Conservation (phyloP, 2,113 vertebrate species). For the Catharus bicknelli region DNA sequence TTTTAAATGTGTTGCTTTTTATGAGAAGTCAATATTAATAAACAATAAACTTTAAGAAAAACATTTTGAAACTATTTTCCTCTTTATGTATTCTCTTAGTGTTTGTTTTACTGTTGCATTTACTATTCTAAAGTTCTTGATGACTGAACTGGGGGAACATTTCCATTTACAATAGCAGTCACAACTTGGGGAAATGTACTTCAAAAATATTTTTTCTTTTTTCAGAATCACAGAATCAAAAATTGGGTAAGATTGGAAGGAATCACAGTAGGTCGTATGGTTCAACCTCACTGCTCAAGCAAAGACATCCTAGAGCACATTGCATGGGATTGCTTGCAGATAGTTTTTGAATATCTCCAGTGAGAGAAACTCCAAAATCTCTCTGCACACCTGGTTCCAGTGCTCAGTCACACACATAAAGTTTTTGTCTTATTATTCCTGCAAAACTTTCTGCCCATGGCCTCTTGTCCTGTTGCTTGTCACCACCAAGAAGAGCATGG, state of each 20-base stretch:
- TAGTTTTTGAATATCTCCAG: neutral
- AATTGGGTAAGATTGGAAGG: neutral
- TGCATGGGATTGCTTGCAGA: neutral
- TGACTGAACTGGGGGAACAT: neutral
- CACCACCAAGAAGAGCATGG: neutral
- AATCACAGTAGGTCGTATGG: neutral
- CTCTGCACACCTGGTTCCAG: neutral
- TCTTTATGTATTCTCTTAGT: neutral
- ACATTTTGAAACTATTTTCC: accelerated
- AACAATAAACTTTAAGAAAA: neutral
- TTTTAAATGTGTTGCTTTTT: neutral
- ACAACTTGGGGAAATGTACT: neutral
- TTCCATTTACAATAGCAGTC: neutral
- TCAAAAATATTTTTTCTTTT: neutral
- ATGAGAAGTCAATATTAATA: neutral
- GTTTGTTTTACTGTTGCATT: neutral
- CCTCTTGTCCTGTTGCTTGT: neutral
- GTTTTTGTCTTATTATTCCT: neutral
- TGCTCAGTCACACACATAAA: neutral
- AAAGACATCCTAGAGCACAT: neutral
- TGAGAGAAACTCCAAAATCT: neutral
- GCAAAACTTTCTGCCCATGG: neutral
- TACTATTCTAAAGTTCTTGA: neutral
- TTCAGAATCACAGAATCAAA: neutral
- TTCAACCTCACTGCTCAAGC: neutral